Percentiles rank a stretch among this genome's conserved stretches.
phyloP scores from a whole-genome alignment of 2,797 vertebrate genomes.

The Myoxocephalus aenaeus region DNA sequence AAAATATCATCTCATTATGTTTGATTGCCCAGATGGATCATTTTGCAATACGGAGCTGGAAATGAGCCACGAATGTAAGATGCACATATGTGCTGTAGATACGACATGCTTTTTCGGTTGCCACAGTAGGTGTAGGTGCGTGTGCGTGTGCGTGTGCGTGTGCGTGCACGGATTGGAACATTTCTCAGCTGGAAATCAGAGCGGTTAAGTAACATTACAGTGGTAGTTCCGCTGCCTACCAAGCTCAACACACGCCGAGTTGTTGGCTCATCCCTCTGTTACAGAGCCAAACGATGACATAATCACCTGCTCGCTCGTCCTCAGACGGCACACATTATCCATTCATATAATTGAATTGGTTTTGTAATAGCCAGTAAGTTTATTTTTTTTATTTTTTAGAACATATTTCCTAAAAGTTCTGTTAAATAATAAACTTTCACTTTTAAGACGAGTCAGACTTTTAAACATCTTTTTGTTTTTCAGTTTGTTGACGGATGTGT shows the following conservation, averaged over 20 bases:
- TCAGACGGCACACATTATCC: constrained; percentile 10
- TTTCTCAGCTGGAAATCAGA: constrained; percentile 53
- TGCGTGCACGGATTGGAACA: constrained; percentile 32
- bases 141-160: background rate
- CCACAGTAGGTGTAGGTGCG: too few relatives aligned
- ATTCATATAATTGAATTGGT: constrained; percentile 10
- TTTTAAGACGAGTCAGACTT: background rate
- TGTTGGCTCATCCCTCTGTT: constrained; percentile 53
- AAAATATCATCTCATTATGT: background rate
- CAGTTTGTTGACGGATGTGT: background rate
- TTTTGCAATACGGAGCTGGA: background rate
- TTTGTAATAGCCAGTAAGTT: background rate
- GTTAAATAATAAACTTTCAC: background rate
- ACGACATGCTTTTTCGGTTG: background rate
- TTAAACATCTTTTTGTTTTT: background rate
- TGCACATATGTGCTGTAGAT: background rate
- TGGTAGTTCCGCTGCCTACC: constrained; percentile 49
- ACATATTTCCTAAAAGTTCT: background rate
- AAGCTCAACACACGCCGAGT: constrained; percentile 31
- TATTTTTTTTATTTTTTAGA: too few relatives aligned
- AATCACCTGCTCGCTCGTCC: constrained; percentile 60
- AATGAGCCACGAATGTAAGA: background rate
- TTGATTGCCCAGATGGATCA: background rate
- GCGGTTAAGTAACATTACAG: constrained; percentile 57
- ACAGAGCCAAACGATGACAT: constrained; percentile 62